Evolutionary conservation across 2,888 invertebrate genomes (phyloP).

Genomic region (Catocala fraxini): DNA sequence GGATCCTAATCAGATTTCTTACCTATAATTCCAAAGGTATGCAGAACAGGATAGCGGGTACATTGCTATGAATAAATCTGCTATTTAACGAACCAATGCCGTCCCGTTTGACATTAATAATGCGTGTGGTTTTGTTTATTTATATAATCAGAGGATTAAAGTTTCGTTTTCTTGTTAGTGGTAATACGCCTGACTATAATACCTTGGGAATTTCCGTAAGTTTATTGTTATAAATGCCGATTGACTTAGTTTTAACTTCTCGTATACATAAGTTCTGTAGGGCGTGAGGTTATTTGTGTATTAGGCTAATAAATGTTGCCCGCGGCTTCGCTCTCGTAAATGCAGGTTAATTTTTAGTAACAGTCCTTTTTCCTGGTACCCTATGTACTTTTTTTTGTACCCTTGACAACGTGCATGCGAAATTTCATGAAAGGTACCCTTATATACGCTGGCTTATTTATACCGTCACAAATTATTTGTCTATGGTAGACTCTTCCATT

Average conservation of each 20-base stretch:
- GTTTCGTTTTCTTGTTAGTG: constrained; percentile 17
- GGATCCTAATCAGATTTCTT: constrained; percentile 13
- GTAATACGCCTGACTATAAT: constrained; percentile 10
- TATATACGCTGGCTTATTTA: too few species aligned
- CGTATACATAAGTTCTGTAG: neutral
- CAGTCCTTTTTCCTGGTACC: too few species aligned
- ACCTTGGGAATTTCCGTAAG: constrained; percentile 30
- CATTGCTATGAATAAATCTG: constrained; percentile 27
- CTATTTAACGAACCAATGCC: constrained; percentile 21
- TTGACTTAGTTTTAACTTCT: constrained; percentile 10
- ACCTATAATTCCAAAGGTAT: constrained; percentile 19
- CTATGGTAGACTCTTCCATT: too few species aligned
- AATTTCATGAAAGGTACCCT: too few species aligned
- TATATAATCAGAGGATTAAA: constrained; percentile 20
- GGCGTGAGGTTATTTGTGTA: too few species aligned
- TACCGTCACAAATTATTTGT: too few species aligned
- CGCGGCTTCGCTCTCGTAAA: too few species aligned
- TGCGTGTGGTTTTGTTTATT: constrained; percentile 14
- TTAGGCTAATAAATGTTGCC: too few species aligned
- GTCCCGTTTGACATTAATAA: constrained; percentile 27
- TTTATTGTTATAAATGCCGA: constrained; percentile 32
- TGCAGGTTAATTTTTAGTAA: too few species aligned
- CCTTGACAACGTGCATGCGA: too few species aligned
- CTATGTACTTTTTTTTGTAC: too few species aligned
- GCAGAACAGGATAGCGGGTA: constrained; percentile 14